phyloP scores from a whole-genome alignment of 2,113 vertebrate genomes.

The Campylorhamphus procurvoides region DNA sequence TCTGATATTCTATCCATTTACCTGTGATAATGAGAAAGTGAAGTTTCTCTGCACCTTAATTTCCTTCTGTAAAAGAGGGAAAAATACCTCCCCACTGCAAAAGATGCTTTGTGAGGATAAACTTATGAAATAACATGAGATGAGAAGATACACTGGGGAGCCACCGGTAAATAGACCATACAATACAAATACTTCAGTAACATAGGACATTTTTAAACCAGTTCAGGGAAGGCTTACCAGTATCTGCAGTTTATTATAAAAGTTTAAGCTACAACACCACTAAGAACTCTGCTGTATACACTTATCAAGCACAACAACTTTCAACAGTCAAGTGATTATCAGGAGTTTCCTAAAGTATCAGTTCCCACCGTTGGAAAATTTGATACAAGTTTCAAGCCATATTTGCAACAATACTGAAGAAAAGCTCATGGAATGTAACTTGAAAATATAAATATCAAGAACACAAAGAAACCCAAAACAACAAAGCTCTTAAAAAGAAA shows the following conservation, averaged over 20 bases:
- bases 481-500: background rate
- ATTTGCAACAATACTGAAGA: background rate
- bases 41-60: background rate
- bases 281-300: background rate
- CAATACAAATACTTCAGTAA: background rate
- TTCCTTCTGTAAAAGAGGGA: background rate
- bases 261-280: background rate
- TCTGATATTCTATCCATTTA: background rate
- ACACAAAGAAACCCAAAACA: background rate
- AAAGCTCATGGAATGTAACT: background rate
- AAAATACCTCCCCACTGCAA: background rate
- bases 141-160: background rate
- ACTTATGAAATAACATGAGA: background rate
- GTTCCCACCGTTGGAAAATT: background rate
- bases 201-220: background rate
- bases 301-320: background rate
- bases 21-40: background rate
- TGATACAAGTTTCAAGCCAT: background rate
- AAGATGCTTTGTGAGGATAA: background rate
- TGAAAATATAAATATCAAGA: background rate
- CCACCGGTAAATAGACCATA: background rate
- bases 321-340: background rate
- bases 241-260: background rate
- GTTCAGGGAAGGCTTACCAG: background rate
- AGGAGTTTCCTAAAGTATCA: accelerated